Evolutionary conservation across 1,140 invertebrate species (phyloP), one percentile per base, ranked within the genome.

Genomic region (Orius laevigatus): DNA sequence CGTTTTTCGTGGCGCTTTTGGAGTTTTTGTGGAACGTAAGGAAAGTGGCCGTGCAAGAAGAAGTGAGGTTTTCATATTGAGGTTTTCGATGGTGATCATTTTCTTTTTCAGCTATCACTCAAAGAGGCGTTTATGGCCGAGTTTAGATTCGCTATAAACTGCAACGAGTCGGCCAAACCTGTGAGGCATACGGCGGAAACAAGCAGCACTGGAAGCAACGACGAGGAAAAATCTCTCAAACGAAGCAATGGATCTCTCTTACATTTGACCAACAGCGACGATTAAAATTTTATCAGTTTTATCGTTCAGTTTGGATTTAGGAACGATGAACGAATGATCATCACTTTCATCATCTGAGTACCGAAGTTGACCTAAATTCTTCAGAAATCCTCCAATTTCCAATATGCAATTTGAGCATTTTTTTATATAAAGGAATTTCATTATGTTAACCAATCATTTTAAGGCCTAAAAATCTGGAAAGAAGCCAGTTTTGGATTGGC

Each of bases 11-110:
- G 49, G 77, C 75, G 0, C 65, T 82, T 8, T 66, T 76, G 5
- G 88, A 92, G 64, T 90, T 89, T 57, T 59, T 87, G 1, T 82
- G 84, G 78, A 84, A 88, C 58, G 74, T 85, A 9, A 69, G 78
- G 52, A 77, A 84, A 61, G 72, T 85, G 16, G 79, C 84, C 1
- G 69, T 82, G 10, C 73, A 77, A 50, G 78, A 87, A 64, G 78
- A 78, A 63, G 81, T 80, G 64, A 58, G 6, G 18, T 25, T 9
- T 34, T 46, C 3, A 38, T 9, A 18, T 31, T 19, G 10, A 45
- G 8, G 8, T 20, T 45, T 31, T 32, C 5, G 2, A 25, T 20
- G n/a, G n/a, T 31, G 3, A 42, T 3, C 41, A 8, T 48, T 38
- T 15, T 40, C 1, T 46, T 3, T 60, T 64, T 14, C 58, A 85